phyloP scores from a whole-genome alignment of 1,140 invertebrate species.

The Bombus sylvicola region DNA sequence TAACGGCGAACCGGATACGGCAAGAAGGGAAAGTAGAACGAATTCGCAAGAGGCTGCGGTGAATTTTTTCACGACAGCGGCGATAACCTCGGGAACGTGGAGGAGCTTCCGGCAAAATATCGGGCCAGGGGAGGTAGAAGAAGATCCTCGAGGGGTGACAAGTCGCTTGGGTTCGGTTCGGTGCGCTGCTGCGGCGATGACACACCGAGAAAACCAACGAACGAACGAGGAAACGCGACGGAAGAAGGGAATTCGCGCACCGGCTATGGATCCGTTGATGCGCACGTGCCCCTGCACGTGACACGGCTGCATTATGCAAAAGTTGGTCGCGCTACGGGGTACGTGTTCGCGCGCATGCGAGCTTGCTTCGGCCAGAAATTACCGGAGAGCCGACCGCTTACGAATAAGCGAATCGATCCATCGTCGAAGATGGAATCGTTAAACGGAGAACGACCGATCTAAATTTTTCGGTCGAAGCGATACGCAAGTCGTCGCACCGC shows the following conservation, averaged over 20 bases:
- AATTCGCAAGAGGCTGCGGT: not conserved
- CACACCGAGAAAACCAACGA: too few relatives aligned
- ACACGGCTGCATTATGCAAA: not conserved
- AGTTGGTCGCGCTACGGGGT: too few relatives aligned
- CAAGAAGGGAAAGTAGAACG: conserved; percentile 1
- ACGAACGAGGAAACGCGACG: too few relatives aligned
- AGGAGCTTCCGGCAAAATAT: not conserved
- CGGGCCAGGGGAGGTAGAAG: not conserved
- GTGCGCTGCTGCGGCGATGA: too few relatives aligned
- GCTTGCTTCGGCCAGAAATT: not conserved
- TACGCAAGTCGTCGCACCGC: too few relatives aligned
- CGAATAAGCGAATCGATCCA: conserved; percentile 26
- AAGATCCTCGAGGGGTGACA: not conserved
- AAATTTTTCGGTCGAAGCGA: conserved; percentile 42
- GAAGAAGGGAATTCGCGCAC: not conserved
- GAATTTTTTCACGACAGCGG: not conserved
- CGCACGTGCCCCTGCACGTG: conserved; percentile 15
- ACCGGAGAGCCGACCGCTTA: not conserved
- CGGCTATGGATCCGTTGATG: not conserved
- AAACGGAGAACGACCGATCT: conserved; percentile 27
- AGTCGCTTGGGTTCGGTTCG: not conserved
- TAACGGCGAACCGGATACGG: not conserved
- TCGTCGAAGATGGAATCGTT: conserved; percentile 9
- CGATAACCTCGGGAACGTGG: not conserved
- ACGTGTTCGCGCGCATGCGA: not conserved